These are phyloP conservation scores for Microtus richardsoni DNA, from an alignment of 2,113 vertebrate genomes.

Conservation along the genomic window DNA sequence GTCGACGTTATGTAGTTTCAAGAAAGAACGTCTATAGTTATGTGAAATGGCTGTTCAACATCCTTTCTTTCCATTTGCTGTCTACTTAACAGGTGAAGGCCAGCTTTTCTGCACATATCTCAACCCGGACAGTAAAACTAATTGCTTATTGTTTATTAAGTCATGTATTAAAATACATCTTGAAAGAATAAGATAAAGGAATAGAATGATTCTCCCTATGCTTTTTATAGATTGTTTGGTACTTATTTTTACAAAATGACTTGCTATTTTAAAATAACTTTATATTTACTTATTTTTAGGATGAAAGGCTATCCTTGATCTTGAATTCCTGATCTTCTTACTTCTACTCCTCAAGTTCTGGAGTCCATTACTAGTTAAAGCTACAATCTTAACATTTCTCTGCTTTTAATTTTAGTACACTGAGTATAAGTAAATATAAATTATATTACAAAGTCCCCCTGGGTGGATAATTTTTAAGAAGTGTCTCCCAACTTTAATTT, in stretches of 20 bases:
- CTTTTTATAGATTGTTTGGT: neutral
- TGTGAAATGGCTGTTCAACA: neutral
- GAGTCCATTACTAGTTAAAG: neutral
- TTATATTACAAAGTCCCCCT: neutral
- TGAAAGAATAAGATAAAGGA: neutral
- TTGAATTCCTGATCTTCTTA: neutral
- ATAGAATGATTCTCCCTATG: neutral
- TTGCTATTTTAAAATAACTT: conserved; percentile 14
- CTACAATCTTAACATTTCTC: neutral
- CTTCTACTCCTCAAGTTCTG: neutral
- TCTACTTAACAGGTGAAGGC: neutral
- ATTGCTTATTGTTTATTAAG: neutral
- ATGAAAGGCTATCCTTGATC: neutral
- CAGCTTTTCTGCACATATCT: neutral
- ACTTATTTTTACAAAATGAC: conserved; percentile 24
- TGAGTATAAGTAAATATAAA: neutral
- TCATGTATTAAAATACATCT: neutral
- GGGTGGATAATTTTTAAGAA: neutral
- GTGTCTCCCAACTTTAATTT: neutral
- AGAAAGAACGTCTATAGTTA: neutral
- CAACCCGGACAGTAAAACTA: neutral
- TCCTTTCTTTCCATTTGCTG: neutral
- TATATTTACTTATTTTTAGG: neutral
- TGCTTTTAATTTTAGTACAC: neutral
- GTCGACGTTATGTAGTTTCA: neutral